phyloP scores from a whole-genome alignment of 2,888 invertebrate genomes.

The Torymus texanus region DNA sequence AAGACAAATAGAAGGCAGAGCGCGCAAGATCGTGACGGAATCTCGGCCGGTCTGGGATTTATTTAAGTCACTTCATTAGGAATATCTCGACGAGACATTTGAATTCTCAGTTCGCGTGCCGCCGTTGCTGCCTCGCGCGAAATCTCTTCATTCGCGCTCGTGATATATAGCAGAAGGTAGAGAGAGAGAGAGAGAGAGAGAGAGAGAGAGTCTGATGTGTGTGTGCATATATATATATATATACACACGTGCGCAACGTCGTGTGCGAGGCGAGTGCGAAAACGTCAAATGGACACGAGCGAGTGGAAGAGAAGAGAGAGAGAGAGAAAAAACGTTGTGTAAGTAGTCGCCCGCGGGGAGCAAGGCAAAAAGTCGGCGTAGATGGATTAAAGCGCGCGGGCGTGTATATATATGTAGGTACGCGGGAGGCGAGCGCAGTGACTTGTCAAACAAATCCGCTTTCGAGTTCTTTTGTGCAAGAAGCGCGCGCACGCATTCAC shows the following conservation, averaged over 20 bases:
- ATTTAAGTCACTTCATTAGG: slow-evolving; percentile 55
- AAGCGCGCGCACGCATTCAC: too few relatives aligned
- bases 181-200: slow-evolving; percentile 4
- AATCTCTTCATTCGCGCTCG: slow-evolving; percentile 28
- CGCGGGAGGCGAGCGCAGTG: too few relatives aligned
- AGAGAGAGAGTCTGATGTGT: not conserved
- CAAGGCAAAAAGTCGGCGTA: not conserved
- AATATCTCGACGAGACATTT: slow-evolving; percentile 52
- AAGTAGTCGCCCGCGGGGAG: not conserved
- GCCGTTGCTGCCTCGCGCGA: not conserved
- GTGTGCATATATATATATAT: too few relatives aligned
- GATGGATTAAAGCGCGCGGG: not conserved
- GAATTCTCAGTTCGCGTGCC: slow-evolving; percentile 52
- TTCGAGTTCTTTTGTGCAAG: too few relatives aligned
- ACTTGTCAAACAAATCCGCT: too few relatives aligned
- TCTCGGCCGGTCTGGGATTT: slow-evolving; percentile 42
- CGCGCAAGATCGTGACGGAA: slow-evolving; percentile 40
- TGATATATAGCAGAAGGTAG: not conserved
- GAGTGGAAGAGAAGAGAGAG: too few relatives aligned
- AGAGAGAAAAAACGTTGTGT: not conserved
- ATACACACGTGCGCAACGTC: too few relatives aligned
- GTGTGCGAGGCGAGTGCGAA: too few relatives aligned
- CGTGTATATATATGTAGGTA: too few relatives aligned
- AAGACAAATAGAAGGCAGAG: slow-evolving; percentile 42
- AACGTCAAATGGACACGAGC: too few relatives aligned